Conservation (phyloP, 2,113 vertebrate species). For the Aegithalos caudatus region DNA sequence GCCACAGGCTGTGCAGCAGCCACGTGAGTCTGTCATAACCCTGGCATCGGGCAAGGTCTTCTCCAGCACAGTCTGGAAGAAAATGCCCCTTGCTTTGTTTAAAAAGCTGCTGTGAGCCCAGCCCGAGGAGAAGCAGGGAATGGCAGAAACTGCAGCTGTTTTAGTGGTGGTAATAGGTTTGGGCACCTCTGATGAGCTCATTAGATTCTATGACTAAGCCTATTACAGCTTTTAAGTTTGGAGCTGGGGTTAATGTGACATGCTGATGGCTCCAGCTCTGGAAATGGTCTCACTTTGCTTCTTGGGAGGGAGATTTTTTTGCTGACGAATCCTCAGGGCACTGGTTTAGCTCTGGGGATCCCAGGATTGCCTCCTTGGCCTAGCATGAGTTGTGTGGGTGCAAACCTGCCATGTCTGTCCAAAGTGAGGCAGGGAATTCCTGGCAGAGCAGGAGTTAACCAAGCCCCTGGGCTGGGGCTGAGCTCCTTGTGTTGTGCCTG, state of each 20-base stretch:
- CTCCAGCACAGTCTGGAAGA: not conserved
- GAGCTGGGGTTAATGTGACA: not conserved
- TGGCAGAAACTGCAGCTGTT: not conserved
- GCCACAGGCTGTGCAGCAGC: not conserved
- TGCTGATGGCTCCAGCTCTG: not conserved
- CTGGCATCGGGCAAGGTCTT: not conserved
- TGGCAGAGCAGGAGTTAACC: not conserved
- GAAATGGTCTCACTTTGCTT: accelerated
- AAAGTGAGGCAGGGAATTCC: accelerated
- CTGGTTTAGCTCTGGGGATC: not conserved
- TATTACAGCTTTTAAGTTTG: not conserved
- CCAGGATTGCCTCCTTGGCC: not conserved
- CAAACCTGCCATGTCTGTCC: accelerated
- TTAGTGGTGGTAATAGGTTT: not conserved
- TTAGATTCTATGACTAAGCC: not conserved
- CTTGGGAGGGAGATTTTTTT: not conserved
- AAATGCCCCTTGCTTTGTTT: not conserved
- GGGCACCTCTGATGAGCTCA: not conserved
- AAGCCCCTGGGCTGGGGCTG: not conserved
- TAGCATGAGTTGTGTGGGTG: accelerated
- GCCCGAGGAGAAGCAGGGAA: not conserved
- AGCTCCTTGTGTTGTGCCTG: accelerated
- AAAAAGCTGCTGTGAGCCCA: not conserved
- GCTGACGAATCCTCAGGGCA: not conserved
- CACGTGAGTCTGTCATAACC: not conserved